Conservation (phyloP, 2,888 invertebrate species). For the Drosophila antonietae region DNA sequence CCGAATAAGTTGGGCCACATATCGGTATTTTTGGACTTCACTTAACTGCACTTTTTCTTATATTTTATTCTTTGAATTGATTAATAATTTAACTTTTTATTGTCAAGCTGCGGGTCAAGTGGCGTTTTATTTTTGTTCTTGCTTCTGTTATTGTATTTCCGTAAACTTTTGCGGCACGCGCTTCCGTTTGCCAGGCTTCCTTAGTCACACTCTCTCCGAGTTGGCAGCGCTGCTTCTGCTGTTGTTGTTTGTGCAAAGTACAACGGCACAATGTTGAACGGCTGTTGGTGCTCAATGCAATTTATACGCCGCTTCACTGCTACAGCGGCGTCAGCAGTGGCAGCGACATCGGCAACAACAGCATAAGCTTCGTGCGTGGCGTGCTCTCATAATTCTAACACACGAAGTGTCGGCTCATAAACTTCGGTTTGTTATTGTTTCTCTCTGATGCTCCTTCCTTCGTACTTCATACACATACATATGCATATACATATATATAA, state of each 20-base stretch:
- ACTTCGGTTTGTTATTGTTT: constrained; percentile 71
- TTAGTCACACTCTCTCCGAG: constrained; percentile 44
- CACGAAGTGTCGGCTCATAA: constrained; percentile 53
- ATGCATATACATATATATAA: not conserved
- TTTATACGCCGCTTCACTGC: constrained; percentile 62
- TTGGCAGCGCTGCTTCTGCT: constrained; percentile 16
- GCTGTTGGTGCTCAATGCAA: constrained; percentile 57
- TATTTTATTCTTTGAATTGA: constrained; percentile 37
- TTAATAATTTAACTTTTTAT: constrained; percentile 36
- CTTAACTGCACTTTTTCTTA: constrained; percentile 36
- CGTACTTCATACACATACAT: constrained; percentile 8
- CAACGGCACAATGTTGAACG: constrained; percentile 66
- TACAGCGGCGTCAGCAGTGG: constrained; percentile 17
- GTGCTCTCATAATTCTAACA: constrained; percentile 60
- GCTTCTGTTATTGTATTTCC: constrained; percentile 64
- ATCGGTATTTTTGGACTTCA: constrained; percentile 35
- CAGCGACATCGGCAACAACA: constrained; percentile 7
- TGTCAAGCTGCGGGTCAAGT: constrained; percentile 41
- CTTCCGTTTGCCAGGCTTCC: constrained; percentile 56
- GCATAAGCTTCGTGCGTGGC: constrained; percentile 56
- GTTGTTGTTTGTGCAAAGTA: constrained; percentile 60
- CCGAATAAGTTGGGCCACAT: constrained; percentile 76
- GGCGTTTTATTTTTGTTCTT: constrained; percentile 14
- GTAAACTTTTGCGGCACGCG: constrained; percentile 79
- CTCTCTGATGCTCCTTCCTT: constrained; percentile 13